A percentile compares a stretch with the other conserved stretches of the same genome.
phyloP scores from a whole-genome alignment of 2,888 invertebrate species.

The Lymantria dispar region DNA sequence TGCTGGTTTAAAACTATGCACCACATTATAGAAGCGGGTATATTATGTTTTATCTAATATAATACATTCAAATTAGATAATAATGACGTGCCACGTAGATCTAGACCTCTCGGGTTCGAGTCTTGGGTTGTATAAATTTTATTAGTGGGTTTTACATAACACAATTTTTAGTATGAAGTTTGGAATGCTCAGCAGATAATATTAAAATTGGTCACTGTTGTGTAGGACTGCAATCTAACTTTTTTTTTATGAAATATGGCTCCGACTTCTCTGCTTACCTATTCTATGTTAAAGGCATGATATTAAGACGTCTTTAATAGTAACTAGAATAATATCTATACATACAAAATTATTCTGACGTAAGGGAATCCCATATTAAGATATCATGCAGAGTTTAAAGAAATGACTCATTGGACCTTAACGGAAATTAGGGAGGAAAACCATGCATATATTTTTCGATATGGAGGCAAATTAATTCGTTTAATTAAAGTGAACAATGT shows the following conservation, averaged over 20 bases:
- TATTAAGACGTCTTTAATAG: too few relatives aligned
- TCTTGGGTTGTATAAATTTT: background rate
- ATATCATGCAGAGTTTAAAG: conserved; percentile 22
- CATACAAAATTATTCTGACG: conserved; percentile 11
- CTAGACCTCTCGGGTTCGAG: background rate
- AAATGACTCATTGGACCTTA: conserved; percentile 21
- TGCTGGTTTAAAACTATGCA: conserved; percentile 46
- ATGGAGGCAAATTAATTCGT: conserved; percentile 21
- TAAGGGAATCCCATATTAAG: conserved; percentile 31
- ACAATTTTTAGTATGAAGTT: background rate
- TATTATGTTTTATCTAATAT: background rate
- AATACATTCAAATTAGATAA: background rate
- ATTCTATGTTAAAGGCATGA: too few relatives aligned
- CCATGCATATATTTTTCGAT: conserved; percentile 12
- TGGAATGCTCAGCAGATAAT: too few relatives aligned
- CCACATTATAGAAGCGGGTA: conserved; percentile 12
- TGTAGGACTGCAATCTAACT: too few relatives aligned
- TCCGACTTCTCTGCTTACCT: too few relatives aligned
- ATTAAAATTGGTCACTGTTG: too few relatives aligned
- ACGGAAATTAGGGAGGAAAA: conserved; percentile 17
- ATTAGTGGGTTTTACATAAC: background rate
- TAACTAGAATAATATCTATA: too few relatives aligned
- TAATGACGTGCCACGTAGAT: background rate
- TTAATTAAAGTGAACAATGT: conserved; percentile 27
- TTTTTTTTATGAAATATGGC: too few relatives aligned